Evolutionary conservation across 2,113 vertebrate genomes (phyloP), one percentile per base, ranked within the genome.

Genomic region (Solea solea): DNA sequence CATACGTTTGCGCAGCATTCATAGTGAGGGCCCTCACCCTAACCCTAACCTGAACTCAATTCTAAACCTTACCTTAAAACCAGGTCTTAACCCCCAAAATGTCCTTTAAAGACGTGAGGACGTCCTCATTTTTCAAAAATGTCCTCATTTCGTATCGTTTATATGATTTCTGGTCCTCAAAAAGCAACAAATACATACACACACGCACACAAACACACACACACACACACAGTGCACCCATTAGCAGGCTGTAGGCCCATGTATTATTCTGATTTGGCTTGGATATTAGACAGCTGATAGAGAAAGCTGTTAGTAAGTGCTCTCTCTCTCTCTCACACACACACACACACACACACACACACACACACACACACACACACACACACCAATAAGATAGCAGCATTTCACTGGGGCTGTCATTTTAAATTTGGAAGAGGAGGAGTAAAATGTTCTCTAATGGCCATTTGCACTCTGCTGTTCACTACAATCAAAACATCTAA

Each of bases 401-500:
- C 51, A 53, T 72, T 88, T 88, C 83, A 78, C 67, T 48, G 1
- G 56, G 66, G 28, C 82, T 85, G 83, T 91, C 87, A 81, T 73
- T 81, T 77, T 83, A 51, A 69, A 83, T 88, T 89, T 84, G 63
- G 74, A 72, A 68, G 76, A 71, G 34, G 55, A 48, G 25, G 66
- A 81, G 73, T 78, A 56, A 84, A 82, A 70, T 70, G 70, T 41
- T 78, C 74, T 84, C 64, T 84, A 75, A 83, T 79, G 81, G 78
- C 64, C 74, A 81, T 86, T 86, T 81, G 60, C 76, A 79, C 78
- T 85, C 45, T 58, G 56, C 72, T 82, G 70, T 76, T 74, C 76
- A 69, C 49, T 25, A 53, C 69, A 64, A 53, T 62, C 46, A 78
- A 80, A 72, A 11, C 39, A 61, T 74, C 44, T 74, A 74, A 86